A percentile compares a stretch with the other conserved stretches of the same genome.
These are phyloP conservation scores for Linurgus olivaceus DNA, from an alignment of 2,797 vertebrate species.

Conservation along the genomic window DNA sequence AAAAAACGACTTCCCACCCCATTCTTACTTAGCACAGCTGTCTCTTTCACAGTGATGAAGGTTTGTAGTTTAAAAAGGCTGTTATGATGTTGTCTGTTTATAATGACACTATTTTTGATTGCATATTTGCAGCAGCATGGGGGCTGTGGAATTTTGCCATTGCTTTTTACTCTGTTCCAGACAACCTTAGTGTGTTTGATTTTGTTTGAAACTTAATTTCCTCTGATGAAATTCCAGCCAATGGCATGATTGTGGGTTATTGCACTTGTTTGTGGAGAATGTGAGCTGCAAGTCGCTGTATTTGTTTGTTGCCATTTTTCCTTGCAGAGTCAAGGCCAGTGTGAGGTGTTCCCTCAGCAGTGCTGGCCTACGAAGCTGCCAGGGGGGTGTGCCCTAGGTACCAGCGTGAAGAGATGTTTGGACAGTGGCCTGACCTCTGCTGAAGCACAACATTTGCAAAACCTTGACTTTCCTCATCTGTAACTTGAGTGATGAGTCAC, in stretches of 20 bases:
- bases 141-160: background rate
- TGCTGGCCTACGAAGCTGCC: fast-evolving
- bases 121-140: background rate
- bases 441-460: background rate
- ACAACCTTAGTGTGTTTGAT: background rate
- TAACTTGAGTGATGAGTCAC: background rate
- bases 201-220: slow-evolving; percentile 3
- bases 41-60: background rate
- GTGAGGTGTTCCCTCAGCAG: background rate
- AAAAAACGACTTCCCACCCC: background rate
- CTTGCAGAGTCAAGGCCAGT: background rate
- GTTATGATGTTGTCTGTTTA: background rate
- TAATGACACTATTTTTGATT: background rate
- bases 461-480: background rate
- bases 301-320: background rate
- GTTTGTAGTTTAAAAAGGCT: slow-evolving; percentile 1
- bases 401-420: background rate
- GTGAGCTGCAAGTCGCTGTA: background rate
- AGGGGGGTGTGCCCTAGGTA: background rate
- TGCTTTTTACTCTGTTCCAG: background rate
- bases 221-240: slow-evolving; percentile 8
- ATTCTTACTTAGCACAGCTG: background rate
- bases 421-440: background rate
- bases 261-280: background rate
- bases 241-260: background rate